Evolutionary conservation across 2,113 vertebrate genomes (phyloP), one percentile per base, ranked within the genome.

Genomic region (Meriones unguiculatus): DNA sequence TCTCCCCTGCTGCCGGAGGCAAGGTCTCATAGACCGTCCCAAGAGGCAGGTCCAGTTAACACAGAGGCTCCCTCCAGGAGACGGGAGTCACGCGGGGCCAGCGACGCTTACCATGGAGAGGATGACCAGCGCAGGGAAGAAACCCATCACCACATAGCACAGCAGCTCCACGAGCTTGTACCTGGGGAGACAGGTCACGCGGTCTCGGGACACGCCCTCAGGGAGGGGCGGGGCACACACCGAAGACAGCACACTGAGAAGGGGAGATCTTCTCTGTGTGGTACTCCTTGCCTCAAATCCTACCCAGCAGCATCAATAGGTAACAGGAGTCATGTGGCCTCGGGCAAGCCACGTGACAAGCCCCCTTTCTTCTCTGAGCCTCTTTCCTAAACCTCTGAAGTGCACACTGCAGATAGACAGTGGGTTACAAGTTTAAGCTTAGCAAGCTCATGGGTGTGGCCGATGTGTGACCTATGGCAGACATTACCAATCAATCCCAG

Each of bases 151-250:
- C 6, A 99, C 72, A 0, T 99, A 99, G 92, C 99, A 99, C 69
- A 99, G 96, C 96, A 99, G 89, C 98, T 99, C 99, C 65, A 99
- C 98, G 90, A 99, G 98, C 97, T 99, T 99, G 98, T 99, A 99
- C 98, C 99, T 99, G 32, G 38, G 1, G 96, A 52, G 96, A 95
- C 78, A 97, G 91, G 92, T 94, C 92, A 13, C 3, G 4, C 2
- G 9, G 67, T 65, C 85, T 90, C 32, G 12, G 90, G 73, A 59
- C 24, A 2, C 1, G 35, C 22, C 22, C 57, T 75, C 75, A 22
- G 1, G 0, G 0, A 22, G 50, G 17, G 22, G 73, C 41, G 52
- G 64, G 9, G 67, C 17, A 0, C 20, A 30, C 30, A 4, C 14
- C 14, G 28, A 52, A 69, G 64, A 69, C 59, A 62, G 54, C 64